These are phyloP conservation scores for Branchipolynoe longqiensis DNA, from an alignment of 2,888 invertebrate genomes.

Conservation along the genomic window DNA sequence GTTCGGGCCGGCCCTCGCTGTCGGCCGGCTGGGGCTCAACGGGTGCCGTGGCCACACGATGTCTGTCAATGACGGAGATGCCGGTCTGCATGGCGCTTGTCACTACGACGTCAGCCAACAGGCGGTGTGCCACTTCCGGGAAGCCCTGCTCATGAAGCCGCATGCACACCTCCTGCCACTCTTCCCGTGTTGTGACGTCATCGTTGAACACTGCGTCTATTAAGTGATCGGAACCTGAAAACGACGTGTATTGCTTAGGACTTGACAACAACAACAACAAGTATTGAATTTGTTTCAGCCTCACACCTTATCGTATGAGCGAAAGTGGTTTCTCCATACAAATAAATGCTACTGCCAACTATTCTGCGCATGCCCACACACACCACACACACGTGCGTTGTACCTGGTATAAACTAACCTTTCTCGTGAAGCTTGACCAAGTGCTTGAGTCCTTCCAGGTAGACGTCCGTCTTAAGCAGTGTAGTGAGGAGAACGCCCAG, in stretches of 20 bases:
- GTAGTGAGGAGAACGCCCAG: slow-evolving; percentile 67
- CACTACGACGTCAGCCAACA: slow-evolving; percentile 74
- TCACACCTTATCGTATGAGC: too few species aligned
- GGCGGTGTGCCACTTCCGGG: slow-evolving; percentile 71
- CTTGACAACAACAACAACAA: too few species aligned
- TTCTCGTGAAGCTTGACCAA: slow-evolving; percentile 62
- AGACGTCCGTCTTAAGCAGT: slow-evolving; percentile 63
- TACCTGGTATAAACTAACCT: neutral
- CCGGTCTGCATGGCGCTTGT: slow-evolving; percentile 20
- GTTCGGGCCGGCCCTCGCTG: neutral
- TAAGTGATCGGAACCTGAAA: too few species aligned
- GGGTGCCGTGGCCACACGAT: neutral
- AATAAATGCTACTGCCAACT: too few species aligned
- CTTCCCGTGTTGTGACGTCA: slow-evolving; percentile 69
- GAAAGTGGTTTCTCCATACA: too few species aligned
- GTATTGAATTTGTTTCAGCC: too few species aligned
- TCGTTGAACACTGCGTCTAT: slow-evolving; percentile 75
- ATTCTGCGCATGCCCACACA: too few species aligned
- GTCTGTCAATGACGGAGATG: neutral
- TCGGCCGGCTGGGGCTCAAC: neutral
- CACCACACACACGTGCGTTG: too few species aligned
- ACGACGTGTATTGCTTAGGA: too few species aligned
- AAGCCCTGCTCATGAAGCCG: slow-evolving; percentile 73
- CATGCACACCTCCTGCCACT: slow-evolving; percentile 74
- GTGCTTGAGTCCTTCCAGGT: slow-evolving; percentile 64